These are phyloP conservation scores for Paraplagusia blochii DNA, from an alignment of 2,113 vertebrate species.

Conservation along the genomic window DNA sequence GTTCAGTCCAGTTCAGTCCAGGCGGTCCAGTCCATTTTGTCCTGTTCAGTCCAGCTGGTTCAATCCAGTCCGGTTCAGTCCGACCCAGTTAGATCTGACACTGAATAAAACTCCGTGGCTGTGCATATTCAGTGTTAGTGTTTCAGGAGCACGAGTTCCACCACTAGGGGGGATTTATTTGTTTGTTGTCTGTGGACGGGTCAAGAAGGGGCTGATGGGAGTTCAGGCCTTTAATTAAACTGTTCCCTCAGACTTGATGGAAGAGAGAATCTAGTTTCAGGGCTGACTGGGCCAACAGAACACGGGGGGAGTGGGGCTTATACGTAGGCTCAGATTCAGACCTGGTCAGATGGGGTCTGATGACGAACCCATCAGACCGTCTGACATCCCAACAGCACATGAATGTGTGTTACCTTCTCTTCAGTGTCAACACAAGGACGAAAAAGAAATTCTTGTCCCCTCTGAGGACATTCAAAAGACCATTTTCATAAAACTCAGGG, in stretches of 20 bases:
- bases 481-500: no score
- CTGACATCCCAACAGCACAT: no score
- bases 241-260: conserved; percentile 72
- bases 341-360: conserved; percentile 1
- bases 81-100: not conserved
- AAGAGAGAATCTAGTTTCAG: conserved; percentile 70
- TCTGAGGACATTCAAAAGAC: no score
- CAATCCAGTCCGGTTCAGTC: no score
- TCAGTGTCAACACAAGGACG: no score
- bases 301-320: conserved; percentile 22
- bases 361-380: no score
- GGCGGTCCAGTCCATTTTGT: no score
- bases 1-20: no score
- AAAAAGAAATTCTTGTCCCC: no score
- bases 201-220: conserved; percentile 41
- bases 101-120: conserved; percentile 40
- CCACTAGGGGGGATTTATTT: conserved; percentile 40
- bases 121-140: conserved; percentile 41
- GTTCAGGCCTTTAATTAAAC: conserved; percentile 70
- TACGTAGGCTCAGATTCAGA: conserved; percentile 15
- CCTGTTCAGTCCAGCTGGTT: no score
- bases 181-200: conserved; percentile 40
- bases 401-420: no score
- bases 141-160: conserved; percentile 18
- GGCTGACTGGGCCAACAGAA: conserved; percentile 50